Evolutionary conservation across 1,140 invertebrate species (phyloP).

Genomic region (Orussus abietinus): DNA sequence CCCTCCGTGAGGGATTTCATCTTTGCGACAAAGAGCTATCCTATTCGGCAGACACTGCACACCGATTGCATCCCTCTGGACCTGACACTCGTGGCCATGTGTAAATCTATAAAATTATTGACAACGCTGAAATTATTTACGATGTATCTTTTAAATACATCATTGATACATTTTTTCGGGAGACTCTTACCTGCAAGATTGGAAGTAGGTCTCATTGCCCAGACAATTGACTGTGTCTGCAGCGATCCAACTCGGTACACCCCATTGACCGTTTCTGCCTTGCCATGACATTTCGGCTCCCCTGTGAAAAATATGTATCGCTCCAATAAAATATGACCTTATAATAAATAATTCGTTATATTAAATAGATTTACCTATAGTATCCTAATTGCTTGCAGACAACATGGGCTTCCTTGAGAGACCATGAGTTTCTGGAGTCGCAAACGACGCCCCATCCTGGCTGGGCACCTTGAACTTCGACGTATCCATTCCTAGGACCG

Average conservation of each 20-base stretch:
- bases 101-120: conserved; percentile 29
- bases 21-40: conserved; percentile 48
- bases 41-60: conserved; percentile 50
- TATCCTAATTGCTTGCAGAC: conserved; percentile 59
- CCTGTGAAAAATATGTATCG: conserved; percentile 37
- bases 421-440: conserved; percentile 53
- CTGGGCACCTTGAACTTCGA: conserved; percentile 50
- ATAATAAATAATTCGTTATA: conserved; percentile 2
- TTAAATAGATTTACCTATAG: conserved; percentile 38
- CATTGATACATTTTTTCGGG: too few relatives aligned
- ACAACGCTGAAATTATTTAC: too few relatives aligned
- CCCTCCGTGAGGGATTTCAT: conserved; percentile 49
- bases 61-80: conserved; percentile 47
- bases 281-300: conserved; percentile 56
- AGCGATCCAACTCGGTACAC: conserved; percentile 40
- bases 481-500: conserved; percentile 53
- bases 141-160: too few relatives aligned
- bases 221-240: conserved; percentile 49
- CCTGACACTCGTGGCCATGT: conserved; percentile 34
- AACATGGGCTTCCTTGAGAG: conserved; percentile 53
- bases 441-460: conserved; percentile 57
- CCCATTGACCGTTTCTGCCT: conserved; percentile 38
- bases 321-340: background rate
- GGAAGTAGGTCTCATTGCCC: conserved; percentile 53
- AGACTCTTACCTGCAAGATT: conserved; percentile 51